phyloP scores from a whole-genome alignment of 2,888 invertebrate species.

The Schizaphis graminum region DNA sequence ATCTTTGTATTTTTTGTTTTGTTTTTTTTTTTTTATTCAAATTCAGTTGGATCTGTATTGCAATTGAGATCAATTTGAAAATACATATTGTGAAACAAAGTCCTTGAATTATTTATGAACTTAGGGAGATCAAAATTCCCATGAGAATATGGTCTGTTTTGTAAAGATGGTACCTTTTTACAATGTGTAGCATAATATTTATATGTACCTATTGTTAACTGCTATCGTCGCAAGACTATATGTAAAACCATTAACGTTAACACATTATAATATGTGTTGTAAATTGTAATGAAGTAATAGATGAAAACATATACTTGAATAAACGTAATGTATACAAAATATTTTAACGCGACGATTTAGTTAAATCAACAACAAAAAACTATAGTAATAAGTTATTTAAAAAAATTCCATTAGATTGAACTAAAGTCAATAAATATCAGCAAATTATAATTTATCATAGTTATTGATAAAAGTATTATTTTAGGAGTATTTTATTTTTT shows the following conservation, averaged over 20 bases:
- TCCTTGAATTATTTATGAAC: conserved; percentile 58
- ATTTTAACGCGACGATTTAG: background rate
- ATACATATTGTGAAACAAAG: conserved; percentile 55
- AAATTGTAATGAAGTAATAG: background rate
- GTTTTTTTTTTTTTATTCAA: conserved; percentile 44
- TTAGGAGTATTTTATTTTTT: background rate
- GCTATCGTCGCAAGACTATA: background rate
- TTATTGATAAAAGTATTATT: background rate
- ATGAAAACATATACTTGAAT: background rate
- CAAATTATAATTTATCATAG: too few relatives aligned
- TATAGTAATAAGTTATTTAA: background rate
- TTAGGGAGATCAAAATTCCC: conserved; percentile 21
- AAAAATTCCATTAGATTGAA: background rate
- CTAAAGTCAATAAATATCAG: too few relatives aligned
- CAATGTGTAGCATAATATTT: background rate
- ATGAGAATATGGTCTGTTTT: conserved; percentile 34
- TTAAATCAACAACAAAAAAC: background rate
- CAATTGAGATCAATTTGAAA: conserved; percentile 43
- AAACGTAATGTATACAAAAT: background rate
- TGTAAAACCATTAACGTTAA: background rate
- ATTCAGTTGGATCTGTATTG: conserved; percentile 29
- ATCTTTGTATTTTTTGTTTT: background rate
- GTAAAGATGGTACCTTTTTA: conserved; percentile 43
- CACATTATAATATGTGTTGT: background rate
- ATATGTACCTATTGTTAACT: background rate